Conservation (phyloP, 1,140 invertebrate species). For the Tetramorium alpestre region DNA sequence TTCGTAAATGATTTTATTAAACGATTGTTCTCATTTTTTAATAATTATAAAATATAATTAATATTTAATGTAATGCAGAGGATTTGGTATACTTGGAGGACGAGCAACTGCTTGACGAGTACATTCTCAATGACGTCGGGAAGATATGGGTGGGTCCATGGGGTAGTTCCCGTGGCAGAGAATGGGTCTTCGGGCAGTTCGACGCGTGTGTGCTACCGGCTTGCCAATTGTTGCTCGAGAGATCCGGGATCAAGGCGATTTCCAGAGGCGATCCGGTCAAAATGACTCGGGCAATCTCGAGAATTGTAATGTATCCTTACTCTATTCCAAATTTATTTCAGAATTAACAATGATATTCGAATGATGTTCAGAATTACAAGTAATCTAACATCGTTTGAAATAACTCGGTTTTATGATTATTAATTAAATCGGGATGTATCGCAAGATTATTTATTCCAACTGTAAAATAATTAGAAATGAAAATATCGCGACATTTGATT, state of each 20-base stretch:
- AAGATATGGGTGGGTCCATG: conserved; percentile 89
- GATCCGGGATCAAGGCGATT: conserved; percentile 80
- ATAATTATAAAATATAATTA: not conserved
- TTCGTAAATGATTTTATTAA: not conserved
- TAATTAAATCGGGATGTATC: not conserved
- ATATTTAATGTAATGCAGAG: conserved; percentile 77
- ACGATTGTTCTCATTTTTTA: not conserved
- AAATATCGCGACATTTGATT: not conserved
- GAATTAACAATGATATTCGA: not conserved
- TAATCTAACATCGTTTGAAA: not conserved
- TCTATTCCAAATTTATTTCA: not conserved
- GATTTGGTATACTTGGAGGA: conserved; percentile 87
- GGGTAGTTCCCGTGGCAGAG: conserved; percentile 85
- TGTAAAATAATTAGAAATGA: not conserved
- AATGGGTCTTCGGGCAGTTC: conserved; percentile 89
- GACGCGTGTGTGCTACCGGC: conserved; percentile 87
- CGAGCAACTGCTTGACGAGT: conserved; percentile 86
- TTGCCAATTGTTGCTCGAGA: conserved; percentile 85
- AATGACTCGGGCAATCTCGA: conserved; percentile 90
- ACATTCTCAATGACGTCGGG: conserved; percentile 89
- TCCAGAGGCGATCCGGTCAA: conserved; percentile 90
- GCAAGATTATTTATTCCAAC: not conserved
- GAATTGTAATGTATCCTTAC: conserved; percentile 86
- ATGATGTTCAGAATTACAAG: not conserved
- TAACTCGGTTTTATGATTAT: not conserved